phyloP scores from a whole-genome alignment of 2,113 vertebrate species.

The Phaetusa simplex region DNA sequence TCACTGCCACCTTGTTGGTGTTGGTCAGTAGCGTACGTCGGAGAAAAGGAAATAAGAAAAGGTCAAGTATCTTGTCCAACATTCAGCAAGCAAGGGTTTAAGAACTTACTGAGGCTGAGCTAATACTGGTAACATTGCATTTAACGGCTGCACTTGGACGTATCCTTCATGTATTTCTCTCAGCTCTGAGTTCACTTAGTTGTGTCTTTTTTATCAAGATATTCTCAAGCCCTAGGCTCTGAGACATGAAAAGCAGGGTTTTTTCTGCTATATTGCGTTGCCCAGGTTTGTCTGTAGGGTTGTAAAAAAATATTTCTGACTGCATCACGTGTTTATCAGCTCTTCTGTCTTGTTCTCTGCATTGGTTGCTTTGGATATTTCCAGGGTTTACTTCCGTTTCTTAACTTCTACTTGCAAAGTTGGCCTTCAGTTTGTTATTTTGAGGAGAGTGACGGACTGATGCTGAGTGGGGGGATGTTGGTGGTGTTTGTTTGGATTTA shows the following conservation, averaged over 20 bases:
- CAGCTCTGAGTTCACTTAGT: neutral
- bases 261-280: neutral
- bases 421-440: neutral
- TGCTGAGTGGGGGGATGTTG: neutral
- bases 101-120: neutral
- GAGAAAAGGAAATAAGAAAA: neutral
- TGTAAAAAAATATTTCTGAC: neutral
- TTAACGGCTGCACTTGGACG: neutral
- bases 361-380: neutral
- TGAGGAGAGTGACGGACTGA: neutral
- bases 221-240: neutral
- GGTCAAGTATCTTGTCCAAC: neutral
- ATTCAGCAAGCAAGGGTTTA: neutral
- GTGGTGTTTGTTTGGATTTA: neutral
- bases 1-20: accelerated
- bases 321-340: neutral
- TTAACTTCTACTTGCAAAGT: neutral
- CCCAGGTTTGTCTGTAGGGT: neutral
- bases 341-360: neutral
- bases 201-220: neutral
- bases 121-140: neutral
- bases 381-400: neutral
- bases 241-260: neutral
- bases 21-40: accelerated
- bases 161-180: neutral